Conservation (phyloP, 2,888 invertebrate genomes). For the Vannuccia rotundouncinata region DNA sequence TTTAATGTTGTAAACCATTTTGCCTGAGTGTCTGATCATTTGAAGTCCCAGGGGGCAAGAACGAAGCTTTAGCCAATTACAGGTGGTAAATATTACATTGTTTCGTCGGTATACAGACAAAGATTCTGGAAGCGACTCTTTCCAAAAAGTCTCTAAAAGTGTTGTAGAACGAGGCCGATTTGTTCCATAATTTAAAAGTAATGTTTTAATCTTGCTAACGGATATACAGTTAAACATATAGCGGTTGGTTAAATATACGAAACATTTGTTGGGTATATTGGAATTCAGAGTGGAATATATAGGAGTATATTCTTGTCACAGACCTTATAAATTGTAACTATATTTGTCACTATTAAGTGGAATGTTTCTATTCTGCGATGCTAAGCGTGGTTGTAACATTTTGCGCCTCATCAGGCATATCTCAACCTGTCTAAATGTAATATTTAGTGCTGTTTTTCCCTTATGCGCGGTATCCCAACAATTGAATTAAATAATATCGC, state of each 20-base stretch:
- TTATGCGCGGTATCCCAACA: too few species aligned
- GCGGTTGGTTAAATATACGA: too few species aligned
- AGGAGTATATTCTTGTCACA: not conserved
- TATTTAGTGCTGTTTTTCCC: not conserved
- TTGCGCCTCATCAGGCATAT: not conserved
- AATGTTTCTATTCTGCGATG: not conserved
- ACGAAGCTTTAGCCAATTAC: not conserved
- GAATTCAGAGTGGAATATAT: not conserved
- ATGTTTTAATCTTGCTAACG: not conserved
- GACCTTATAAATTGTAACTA: not conserved
- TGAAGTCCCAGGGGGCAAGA: not conserved
- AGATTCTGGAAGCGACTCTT: not conserved
- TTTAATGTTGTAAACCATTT: not conserved
- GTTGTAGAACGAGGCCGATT: not conserved
- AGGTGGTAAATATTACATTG: not conserved
- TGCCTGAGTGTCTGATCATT: not conserved
- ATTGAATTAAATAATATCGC: not conserved
- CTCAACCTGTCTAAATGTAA: not conserved
- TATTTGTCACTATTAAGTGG: not conserved
- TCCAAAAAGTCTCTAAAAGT: not conserved
- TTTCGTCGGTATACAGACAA: not conserved
- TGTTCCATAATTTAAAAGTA: not conserved
- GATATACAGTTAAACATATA: too few species aligned
- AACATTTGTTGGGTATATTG: too few species aligned
- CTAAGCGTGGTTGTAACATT: not conserved